Conservation (phyloP, 2,797 vertebrate species). For the Orestias chungarensis region DNA sequence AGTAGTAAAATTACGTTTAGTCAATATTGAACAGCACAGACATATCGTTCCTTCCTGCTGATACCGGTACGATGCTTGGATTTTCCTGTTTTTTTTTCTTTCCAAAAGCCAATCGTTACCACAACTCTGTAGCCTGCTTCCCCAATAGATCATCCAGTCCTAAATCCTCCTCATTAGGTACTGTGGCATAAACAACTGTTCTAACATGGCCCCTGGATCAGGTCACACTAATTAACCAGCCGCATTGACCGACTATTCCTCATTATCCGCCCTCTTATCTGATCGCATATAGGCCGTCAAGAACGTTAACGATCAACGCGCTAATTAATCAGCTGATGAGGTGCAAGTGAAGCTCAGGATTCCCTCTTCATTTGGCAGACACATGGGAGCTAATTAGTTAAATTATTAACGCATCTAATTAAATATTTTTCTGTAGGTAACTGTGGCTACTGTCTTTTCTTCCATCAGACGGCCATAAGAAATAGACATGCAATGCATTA, state of each 20-base stretch:
- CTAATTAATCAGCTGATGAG: conserved; percentile 98
- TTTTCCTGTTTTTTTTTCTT: conserved; percentile 28
- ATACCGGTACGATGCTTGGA: conserved; percentile 50
- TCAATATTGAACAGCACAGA: conserved; percentile 39
- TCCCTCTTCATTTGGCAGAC: conserved; percentile 92
- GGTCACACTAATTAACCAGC: conserved; percentile 98
- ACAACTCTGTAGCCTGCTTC: conserved; percentile 42
- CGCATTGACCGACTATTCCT: conserved; percentile 95
- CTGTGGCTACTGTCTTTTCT: conserved; percentile 89
- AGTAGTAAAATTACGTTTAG: conserved; percentile 42
- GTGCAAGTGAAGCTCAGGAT: conserved; percentile 85
- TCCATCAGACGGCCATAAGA: conserved; percentile 87
- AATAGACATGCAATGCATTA: conserved; percentile 75
- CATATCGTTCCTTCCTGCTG: conserved; percentile 40
- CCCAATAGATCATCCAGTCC: conserved; percentile 65
- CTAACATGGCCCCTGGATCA: conserved; percentile 96
- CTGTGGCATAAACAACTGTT: conserved; percentile 92
- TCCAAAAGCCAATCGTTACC: conserved; percentile 36
- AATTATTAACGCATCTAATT: conserved; percentile 99
- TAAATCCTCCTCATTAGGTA: conserved; percentile 96
- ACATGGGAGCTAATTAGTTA: conserved; percentile 99
- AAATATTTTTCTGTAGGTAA: conserved; percentile 96
- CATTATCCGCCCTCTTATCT: conserved; percentile 89
- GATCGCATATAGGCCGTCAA: conserved; percentile 92
- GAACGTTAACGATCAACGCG: conserved; percentile 97